Conservation (phyloP, 30 jellyfish, hydroid and myxozoan genomes). For the Mastigias papua region DNA sequence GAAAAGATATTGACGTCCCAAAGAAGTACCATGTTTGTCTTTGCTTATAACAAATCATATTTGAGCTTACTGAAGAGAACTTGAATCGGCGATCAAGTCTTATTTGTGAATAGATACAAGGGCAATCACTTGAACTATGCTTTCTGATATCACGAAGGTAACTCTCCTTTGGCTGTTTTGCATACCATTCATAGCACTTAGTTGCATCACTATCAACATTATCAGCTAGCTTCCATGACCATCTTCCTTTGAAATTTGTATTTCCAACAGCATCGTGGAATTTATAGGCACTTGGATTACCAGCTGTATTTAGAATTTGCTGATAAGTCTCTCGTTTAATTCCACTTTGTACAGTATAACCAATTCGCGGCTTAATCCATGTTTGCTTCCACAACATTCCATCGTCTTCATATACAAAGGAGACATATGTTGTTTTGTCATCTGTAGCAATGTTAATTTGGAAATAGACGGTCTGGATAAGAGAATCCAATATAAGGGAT, state of each 20-base stretch:
- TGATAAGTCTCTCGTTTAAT: not conserved
- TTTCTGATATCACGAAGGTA: slow-evolving; percentile 1
- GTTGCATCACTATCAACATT: slow-evolving; percentile 28
- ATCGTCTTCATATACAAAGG: slow-evolving; percentile 45
- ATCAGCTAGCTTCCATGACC: slow-evolving; percentile 67
- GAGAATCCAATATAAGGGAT: too few relatives aligned
- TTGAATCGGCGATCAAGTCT: slow-evolving; percentile 50
- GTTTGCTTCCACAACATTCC: slow-evolving; percentile 56
- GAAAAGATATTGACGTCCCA: slow-evolving; percentile 31
- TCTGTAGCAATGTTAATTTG: slow-evolving; percentile 54
- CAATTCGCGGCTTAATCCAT: slow-evolving; percentile 20
- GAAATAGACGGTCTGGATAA: slow-evolving; percentile 28
- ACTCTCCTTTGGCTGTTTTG: slow-evolving; percentile 15
- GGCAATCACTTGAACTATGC: slow-evolving; percentile 42
- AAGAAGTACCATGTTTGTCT: slow-evolving; percentile 21
- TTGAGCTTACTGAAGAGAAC: not conserved
- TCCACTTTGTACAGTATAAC: not conserved
- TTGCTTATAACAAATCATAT: slow-evolving; percentile 26
- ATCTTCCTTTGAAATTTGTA: slow-evolving; percentile 55
- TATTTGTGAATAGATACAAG: slow-evolving; percentile 43
- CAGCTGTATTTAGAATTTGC: slow-evolving; percentile 3
- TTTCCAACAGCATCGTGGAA: slow-evolving; percentile 56
- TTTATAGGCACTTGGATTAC: slow-evolving; percentile 48
- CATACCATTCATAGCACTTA: slow-evolving; percentile 60
- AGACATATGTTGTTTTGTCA: slow-evolving; percentile 43